phyloP scores from a whole-genome alignment of 2,113 vertebrate species.

The Ascaphus truei region DNA sequence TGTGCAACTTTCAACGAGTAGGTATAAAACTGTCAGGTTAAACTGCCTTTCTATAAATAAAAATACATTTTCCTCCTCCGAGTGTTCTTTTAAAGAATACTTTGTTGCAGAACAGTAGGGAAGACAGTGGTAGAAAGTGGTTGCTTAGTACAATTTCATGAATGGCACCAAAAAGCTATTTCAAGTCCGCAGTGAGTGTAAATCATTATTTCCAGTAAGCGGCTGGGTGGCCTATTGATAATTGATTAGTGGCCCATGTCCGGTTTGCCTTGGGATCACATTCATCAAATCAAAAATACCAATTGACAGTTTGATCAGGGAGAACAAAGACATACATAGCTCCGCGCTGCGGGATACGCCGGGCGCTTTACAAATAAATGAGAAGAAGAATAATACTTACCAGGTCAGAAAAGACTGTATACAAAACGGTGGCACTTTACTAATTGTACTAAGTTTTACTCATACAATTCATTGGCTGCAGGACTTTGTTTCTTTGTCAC shows the following conservation, averaged over 20 bases:
- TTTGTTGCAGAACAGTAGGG: background rate
- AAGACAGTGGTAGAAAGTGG: background rate
- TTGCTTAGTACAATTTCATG: background rate
- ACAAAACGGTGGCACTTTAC: too few relatives aligned
- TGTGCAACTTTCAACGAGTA: background rate
- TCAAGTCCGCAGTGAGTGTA: background rate
- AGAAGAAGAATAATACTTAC: too few relatives aligned
- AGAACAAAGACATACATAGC: background rate
- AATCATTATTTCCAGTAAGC: conserved; percentile 11
- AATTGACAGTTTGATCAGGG: background rate
- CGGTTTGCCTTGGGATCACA: background rate
- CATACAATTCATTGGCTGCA: too few relatives aligned
- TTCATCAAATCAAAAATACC: conserved; percentile 2
- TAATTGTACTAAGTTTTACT: too few relatives aligned
- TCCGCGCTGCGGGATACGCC: too few relatives aligned
- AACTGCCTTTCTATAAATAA: background rate
- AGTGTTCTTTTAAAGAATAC: background rate
- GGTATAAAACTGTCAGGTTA: background rate
- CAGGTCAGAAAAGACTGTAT: background rate
- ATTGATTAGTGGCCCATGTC: conserved; percentile 16
- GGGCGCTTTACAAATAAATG: too few relatives aligned
- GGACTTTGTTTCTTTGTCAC: too few relatives aligned
- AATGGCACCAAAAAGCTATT: background rate
- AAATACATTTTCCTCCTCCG: background rate
- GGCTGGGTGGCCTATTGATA: conserved; percentile 20